A percentile compares a stretch with the other conserved stretches of the same genome.
Evolutionary conservation across 2,888 invertebrate genomes (phyloP).

Genomic region (Carabus problematicus): DNA sequence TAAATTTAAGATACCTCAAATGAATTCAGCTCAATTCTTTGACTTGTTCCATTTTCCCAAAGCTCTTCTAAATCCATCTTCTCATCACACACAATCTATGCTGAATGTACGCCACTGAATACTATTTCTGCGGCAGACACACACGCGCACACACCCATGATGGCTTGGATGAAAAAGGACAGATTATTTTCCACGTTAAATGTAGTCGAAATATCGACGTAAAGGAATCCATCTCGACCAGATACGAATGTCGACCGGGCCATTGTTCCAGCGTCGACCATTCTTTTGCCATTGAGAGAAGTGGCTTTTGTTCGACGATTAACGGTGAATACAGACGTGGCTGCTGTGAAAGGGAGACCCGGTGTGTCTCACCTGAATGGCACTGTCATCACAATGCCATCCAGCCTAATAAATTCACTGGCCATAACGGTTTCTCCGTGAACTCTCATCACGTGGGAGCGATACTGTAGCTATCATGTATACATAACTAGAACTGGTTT

Average conservation of each 20-base stretch:
- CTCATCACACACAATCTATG: too few relatives aligned
- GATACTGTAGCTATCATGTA: not conserved
- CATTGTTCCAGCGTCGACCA: not conserved
- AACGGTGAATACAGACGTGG: constrained; percentile 9
- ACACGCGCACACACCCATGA: too few relatives aligned
- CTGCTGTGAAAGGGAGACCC: constrained; percentile 10
- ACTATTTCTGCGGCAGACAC: too few relatives aligned
- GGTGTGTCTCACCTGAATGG: constrained; percentile 16
- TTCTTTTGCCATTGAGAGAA: not conserved
- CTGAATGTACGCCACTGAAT: too few relatives aligned
- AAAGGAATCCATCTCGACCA: constrained; percentile 15
- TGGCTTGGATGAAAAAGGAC: too few relatives aligned
- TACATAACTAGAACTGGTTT: not conserved
- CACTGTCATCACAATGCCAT: constrained; percentile 7
- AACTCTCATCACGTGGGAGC: not conserved
- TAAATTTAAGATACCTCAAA: too few relatives aligned
- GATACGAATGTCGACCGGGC: not conserved
- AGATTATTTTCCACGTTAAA: constrained; percentile 3
- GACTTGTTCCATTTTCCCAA: too few relatives aligned
- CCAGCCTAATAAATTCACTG: constrained; percentile 11
- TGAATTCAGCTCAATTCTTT: too few relatives aligned
- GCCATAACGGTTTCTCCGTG: not conserved
- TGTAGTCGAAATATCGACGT: constrained; percentile 27
- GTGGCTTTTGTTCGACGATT: constrained; percentile 21
- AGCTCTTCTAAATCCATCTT: too few relatives aligned